Percentiles rank a stretch among this genome's conserved stretches.
These are phyloP conservation scores for Branchinecta sandiegonensis DNA, from an alignment of 2,888 invertebrate genomes.

Conservation along the genomic window DNA sequence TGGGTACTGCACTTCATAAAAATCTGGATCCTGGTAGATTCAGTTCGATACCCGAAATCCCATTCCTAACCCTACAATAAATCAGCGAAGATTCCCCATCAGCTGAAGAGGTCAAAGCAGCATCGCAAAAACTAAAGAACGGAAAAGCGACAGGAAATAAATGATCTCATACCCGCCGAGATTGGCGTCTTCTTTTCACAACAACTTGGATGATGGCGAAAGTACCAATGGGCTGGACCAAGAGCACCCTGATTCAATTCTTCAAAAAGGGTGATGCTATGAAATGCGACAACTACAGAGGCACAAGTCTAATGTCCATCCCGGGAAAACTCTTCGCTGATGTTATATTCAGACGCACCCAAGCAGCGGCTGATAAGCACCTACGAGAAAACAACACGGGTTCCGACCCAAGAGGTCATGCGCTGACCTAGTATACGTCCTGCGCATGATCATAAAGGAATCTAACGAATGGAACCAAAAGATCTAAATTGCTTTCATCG, in stretches of 20 bases:
- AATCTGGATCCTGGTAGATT: too few relatives aligned
- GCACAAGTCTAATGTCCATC: background rate
- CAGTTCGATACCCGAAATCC: too few relatives aligned
- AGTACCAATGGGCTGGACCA: background rate
- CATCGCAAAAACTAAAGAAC: too few relatives aligned
- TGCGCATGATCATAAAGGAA: background rate
- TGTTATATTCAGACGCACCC: background rate
- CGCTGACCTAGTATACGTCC: background rate
- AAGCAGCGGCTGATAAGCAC: too few relatives aligned
- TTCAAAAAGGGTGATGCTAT: background rate
- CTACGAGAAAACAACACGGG: slow-evolving; percentile 8
- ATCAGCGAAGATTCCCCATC: too few relatives aligned
- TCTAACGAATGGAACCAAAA: background rate
- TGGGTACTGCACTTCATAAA: background rate
- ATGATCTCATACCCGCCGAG: background rate
- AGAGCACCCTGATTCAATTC: background rate
- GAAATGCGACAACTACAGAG: background rate
- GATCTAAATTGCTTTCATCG: background rate
- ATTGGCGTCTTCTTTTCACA: background rate
- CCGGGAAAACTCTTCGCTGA: slow-evolving; percentile 2
- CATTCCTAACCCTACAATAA: too few relatives aligned
- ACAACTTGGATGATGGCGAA: background rate
- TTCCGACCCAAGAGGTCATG: slow-evolving; percentile 1
- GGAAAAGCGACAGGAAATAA: too few relatives aligned
- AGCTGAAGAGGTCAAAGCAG: too few relatives aligned